phyloP scores from a whole-genome alignment of 2,888 invertebrate species.

The Oxycera nigricornis region DNA sequence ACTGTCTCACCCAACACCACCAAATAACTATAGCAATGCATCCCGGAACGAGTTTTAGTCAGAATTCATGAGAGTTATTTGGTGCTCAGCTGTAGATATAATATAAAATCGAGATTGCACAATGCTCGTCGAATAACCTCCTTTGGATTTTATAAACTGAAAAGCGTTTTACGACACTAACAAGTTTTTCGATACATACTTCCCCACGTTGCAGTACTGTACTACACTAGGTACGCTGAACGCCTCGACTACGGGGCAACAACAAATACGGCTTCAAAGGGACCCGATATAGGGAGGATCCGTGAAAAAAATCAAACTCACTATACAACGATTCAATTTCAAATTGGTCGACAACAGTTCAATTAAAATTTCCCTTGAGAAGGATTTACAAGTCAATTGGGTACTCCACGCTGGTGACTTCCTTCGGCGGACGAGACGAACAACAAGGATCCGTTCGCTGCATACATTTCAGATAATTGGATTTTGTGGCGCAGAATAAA shows the following conservation, averaged over 20 bases:
- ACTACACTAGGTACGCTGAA: neutral
- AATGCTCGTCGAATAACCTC: neutral
- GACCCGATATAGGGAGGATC: neutral
- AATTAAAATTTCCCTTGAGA: conserved; percentile 38
- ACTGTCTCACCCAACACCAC: too few species aligned
- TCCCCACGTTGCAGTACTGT: neutral
- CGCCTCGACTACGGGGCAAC: neutral
- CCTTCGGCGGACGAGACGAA: neutral
- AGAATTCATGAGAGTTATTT: too few species aligned
- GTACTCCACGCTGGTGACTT: neutral
- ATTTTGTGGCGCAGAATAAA: conserved; percentile 5
- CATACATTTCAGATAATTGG: conserved; percentile 30
- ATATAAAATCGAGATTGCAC: too few species aligned
- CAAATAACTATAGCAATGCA: too few species aligned
- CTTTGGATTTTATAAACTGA: conserved; percentile 17
- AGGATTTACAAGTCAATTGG: conserved; percentile 40
- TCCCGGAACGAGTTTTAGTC: too few species aligned
- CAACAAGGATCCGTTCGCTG: neutral
- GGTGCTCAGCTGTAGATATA: too few species aligned
- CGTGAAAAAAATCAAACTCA: neutral
- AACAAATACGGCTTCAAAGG: neutral
- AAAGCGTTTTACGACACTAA: conserved; percentile 18
- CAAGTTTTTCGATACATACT: neutral
- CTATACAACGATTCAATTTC: conserved; percentile 33
- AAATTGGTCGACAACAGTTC: conserved; percentile 41